Conservation (phyloP, 2,888 invertebrate genomes). For the Dromius quadrimaculatus region DNA sequence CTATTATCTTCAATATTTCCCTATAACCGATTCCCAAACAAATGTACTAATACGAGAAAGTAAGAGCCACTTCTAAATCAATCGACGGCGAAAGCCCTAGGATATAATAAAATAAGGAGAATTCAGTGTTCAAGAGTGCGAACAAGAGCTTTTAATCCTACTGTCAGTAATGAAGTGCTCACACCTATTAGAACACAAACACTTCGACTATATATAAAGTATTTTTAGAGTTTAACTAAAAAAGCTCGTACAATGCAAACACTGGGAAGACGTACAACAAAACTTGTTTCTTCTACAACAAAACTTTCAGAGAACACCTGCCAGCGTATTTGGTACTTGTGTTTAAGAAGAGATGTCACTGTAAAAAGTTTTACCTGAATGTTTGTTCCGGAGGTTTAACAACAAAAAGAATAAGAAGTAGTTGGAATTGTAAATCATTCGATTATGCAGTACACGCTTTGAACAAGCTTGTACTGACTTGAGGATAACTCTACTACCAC, state of each 20-base stretch:
- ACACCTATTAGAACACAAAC: conserved; percentile 23
- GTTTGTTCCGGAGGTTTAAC: conserved; percentile 3
- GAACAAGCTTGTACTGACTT: too few relatives aligned
- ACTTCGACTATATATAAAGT: conserved; percentile 20
- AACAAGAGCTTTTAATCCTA: conserved; percentile 20
- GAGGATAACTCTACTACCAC: too few relatives aligned
- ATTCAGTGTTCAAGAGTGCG: conserved; percentile 4
- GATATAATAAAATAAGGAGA: conserved; percentile 1
- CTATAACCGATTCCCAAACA: too few relatives aligned
- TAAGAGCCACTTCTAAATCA: conserved; percentile 7
- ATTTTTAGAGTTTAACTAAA: conserved; percentile 19
- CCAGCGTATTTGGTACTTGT: conserved; percentile 37
- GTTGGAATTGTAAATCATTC: conserved; percentile 23
- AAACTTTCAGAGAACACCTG: conserved; percentile 40
- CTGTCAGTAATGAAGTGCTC: conserved; percentile 36
- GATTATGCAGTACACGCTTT: too few relatives aligned
- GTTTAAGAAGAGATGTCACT: conserved; percentile 30
- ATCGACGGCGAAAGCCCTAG: neutral
- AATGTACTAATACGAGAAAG: too few relatives aligned
- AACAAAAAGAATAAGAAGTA: conserved; percentile 13
- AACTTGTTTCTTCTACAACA: conserved; percentile 36
- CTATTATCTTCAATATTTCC: too few relatives aligned
- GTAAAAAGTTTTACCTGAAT: conserved; percentile 29
- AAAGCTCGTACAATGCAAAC: conserved; percentile 25
- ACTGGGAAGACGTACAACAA: conserved; percentile 12